phyloP scores from a whole-genome alignment of 2,888 invertebrate species.

The Rhodophaea formosa region DNA sequence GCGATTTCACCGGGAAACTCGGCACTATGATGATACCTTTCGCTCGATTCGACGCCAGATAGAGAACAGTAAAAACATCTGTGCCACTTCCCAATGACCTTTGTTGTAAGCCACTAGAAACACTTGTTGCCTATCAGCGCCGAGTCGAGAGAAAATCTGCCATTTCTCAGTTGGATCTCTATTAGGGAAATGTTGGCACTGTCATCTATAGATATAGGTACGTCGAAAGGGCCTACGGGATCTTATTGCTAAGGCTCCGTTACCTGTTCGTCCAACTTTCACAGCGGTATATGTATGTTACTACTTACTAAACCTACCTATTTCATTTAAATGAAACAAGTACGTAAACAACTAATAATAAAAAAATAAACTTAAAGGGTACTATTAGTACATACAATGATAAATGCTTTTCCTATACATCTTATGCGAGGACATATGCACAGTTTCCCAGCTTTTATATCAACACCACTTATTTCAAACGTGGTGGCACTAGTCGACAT shows the following conservation, averaged over 20 bases:
- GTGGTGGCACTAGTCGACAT: constrained; percentile 46
- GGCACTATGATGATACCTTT: constrained; percentile 68
- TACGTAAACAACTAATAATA: no score
- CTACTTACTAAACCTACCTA: no score
- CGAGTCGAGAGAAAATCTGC: constrained; percentile 20
- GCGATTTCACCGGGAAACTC: constrained; percentile 74
- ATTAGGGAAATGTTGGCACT: constrained; percentile 3
- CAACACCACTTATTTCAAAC: neutral
- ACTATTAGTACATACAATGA: no score
- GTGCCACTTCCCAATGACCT: constrained; percentile 76
- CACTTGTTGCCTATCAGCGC: constrained; percentile 25
- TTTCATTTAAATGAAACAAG: no score
- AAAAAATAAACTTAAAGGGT: no score
- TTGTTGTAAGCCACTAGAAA: constrained; percentile 61
- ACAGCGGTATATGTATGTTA: no score
- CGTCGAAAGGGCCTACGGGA: no score
- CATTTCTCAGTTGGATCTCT: constrained; percentile 7
- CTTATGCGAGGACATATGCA: no score
- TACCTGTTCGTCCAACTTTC: no score
- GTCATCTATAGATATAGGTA: neutral
- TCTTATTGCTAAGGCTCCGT: no score
- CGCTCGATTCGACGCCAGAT: constrained; percentile 71
- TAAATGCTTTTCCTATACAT: no score
- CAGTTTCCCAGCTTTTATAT: neutral
- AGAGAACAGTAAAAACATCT: constrained; percentile 66